These are phyloP conservation scores for Anagrus nilaparvatae DNA, from an alignment of 1,140 invertebrate species.

Conservation along the genomic window DNA sequence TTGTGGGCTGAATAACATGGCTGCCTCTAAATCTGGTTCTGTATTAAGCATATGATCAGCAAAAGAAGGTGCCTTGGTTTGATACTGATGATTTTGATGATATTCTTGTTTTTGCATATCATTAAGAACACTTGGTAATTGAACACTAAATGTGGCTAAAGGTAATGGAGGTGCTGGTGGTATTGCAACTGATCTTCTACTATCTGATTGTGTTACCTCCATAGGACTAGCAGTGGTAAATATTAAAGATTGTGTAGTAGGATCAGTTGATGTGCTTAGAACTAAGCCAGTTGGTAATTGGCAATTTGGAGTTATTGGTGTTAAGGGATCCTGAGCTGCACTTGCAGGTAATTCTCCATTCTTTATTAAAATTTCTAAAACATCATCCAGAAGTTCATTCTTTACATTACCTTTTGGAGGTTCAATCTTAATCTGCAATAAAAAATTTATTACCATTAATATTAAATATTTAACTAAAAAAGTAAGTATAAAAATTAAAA, in stretches of 20 bases:
- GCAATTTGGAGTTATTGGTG: slow-evolving; percentile 50
- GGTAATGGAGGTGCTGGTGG: slow-evolving; percentile 42
- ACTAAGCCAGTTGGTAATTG: slow-evolving; percentile 38
- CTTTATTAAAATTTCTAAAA: slow-evolving; percentile 89
- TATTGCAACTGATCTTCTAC: slow-evolving; percentile 32
- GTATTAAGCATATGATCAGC: slow-evolving; percentile 25
- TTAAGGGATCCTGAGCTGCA: slow-evolving; percentile 66
- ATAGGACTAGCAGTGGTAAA: slow-evolving; percentile 33
- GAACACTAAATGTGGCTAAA: slow-evolving; percentile 40
- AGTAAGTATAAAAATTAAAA: no score
- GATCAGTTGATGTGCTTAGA: slow-evolving; percentile 33
- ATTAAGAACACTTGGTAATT: slow-evolving; percentile 37
- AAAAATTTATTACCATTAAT: slow-evolving; percentile 7
- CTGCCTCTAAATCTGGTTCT: slow-evolving; percentile 29
- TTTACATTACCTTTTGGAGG: slow-evolving; percentile 53
- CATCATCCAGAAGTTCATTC: slow-evolving; percentile 86
- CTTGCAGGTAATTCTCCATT: slow-evolving; percentile 86
- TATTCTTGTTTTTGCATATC: slow-evolving; percentile 19
- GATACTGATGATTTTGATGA: slow-evolving; percentile 23
- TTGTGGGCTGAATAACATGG: slow-evolving; percentile 36
- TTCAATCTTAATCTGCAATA: slow-evolving; percentile 35
- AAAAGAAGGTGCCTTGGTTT: slow-evolving; percentile 26
- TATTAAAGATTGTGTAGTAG: slow-evolving; percentile 31
- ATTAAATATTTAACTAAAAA: no score
- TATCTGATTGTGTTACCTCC: slow-evolving; percentile 35